These are phyloP conservation scores for Cryptoblepharus egeriae DNA, from an alignment of 2,797 vertebrate species.

Conservation along the genomic window DNA sequence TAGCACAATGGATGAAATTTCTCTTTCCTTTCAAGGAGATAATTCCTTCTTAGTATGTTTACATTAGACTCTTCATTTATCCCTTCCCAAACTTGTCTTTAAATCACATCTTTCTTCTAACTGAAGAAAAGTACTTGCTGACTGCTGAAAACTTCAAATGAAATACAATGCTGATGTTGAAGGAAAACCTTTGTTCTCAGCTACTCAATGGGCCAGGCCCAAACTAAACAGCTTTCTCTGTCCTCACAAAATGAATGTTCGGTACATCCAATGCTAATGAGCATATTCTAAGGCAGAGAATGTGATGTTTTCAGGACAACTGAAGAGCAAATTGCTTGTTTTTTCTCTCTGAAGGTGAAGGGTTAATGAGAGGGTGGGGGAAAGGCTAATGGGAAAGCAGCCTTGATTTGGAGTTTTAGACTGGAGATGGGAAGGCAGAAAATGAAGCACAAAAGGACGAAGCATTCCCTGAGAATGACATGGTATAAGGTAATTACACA, in stretches of 20 bases:
- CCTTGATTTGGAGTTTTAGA: constrained; percentile 30
- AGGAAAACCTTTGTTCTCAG: constrained; percentile 35
- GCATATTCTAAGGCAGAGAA: neutral
- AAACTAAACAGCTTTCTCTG: constrained; percentile 8
- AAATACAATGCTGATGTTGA: constrained; percentile 23
- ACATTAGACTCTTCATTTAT: constrained; percentile 24
- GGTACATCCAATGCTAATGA: constrained; percentile 36
- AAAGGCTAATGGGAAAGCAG: constrained; percentile 30
- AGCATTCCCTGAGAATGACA: neutral
- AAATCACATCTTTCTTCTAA: constrained; percentile 37
- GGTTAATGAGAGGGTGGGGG: constrained; percentile 42
- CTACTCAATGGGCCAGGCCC: constrained; percentile 43
- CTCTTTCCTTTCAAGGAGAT: neutral
- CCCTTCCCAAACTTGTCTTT: constrained; percentile 33
- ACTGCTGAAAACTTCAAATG: constrained; percentile 52
- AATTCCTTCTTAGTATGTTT: constrained; percentile 18
- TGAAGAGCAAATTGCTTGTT: constrained; percentile 33
- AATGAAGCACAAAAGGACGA: constrained; percentile 26
- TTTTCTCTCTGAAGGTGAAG: constrained; percentile 41
- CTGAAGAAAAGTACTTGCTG: constrained; percentile 41
- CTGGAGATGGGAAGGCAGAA: constrained; percentile 30
- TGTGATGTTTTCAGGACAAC: constrained; percentile 43
- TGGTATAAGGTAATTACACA: constrained; percentile 11
- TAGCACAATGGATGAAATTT: no score
- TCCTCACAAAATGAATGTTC: constrained; percentile 33